phyloP scores from a whole-genome alignment of 1,140 invertebrate genomes.

The Zaprionus taronus region DNA sequence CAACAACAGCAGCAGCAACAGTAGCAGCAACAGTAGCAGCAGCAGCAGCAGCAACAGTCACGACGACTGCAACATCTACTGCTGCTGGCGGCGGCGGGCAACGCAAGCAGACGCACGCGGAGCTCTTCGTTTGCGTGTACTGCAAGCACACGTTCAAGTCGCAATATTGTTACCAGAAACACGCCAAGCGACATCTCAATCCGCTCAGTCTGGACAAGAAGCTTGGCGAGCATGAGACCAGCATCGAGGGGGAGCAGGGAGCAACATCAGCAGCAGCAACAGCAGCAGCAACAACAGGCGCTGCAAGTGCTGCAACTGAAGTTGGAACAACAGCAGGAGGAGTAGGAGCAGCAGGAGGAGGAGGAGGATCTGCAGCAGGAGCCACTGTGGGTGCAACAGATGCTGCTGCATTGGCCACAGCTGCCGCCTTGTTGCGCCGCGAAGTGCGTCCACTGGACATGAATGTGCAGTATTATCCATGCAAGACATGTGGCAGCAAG shows the following conservation, averaged over 20 bases:
- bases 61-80: conserved; percentile 17
- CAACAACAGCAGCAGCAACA: conserved; percentile 15
- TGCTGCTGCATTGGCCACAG: neutral
- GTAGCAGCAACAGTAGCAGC: conserved; percentile 1
- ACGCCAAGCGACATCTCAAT: conserved; percentile 89
- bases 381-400: conserved; percentile 2
- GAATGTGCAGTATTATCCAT: conserved; percentile 95
- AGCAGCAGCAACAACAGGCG: neutral
- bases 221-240: conserved; percentile 22
- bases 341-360: neutral
- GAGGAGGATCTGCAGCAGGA: conserved; percentile 27
- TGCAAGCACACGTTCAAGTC: conserved; percentile 93
- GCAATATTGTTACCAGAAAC: conserved; percentile 92
- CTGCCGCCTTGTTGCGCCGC: conserved; percentile 67
- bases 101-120: conserved; percentile 79
- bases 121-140: conserved; percentile 89
- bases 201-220: conserved; percentile 84
- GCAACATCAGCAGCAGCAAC: conserved; percentile 13
- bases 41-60: neutral
- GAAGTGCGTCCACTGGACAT: conserved; percentile 89
- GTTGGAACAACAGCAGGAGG: neutral
- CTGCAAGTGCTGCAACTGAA: neutral
- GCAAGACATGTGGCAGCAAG: conserved; percentile 95
- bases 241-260: neutral
- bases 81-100: neutral